Evolutionary conservation across 2,888 invertebrate genomes (phyloP).

Genomic region (Therioaphis trifolii): DNA sequence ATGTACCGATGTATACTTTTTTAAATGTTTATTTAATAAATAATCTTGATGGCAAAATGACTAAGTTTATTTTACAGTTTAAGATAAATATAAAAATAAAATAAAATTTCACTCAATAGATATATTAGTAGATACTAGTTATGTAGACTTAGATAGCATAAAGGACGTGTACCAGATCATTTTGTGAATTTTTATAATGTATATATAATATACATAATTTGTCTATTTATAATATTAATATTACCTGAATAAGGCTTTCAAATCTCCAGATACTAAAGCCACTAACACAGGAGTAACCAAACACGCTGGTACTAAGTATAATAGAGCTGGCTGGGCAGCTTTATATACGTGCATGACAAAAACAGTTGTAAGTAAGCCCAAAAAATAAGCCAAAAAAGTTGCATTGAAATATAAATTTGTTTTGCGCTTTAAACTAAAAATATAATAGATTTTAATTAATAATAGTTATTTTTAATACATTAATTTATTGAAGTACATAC

Average conservation of each 20-base stretch:
- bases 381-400: slow-evolving; percentile 91
- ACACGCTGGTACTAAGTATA: slow-evolving; percentile 97
- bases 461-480: not conserved
- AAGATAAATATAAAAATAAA: no score
- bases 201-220: no score
- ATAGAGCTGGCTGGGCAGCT: slow-evolving; percentile 96
- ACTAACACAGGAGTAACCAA: slow-evolving; percentile 89
- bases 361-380: slow-evolving; percentile 93
- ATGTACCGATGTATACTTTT: no score
- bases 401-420: slow-evolving; percentile 89
- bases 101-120: no score
- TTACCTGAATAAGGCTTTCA: slow-evolving; percentile 89
- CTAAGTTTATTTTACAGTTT: no score
- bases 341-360: slow-evolving; percentile 98
- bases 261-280: slow-evolving; percentile 89
- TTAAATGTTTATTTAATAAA: no score
- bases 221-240: slow-evolving; percentile 67
- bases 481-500: slow-evolving; percentile 67
- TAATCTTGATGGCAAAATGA: no score
- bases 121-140: no score
- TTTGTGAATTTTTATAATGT: not conserved
- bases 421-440: slow-evolving; percentile 79
- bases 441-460: slow-evolving; percentile 24
- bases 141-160: no score
- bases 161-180: no score